phyloP scores from a whole-genome alignment of 1,140 invertebrate genomes.

The Galleria mellonella region DNA sequence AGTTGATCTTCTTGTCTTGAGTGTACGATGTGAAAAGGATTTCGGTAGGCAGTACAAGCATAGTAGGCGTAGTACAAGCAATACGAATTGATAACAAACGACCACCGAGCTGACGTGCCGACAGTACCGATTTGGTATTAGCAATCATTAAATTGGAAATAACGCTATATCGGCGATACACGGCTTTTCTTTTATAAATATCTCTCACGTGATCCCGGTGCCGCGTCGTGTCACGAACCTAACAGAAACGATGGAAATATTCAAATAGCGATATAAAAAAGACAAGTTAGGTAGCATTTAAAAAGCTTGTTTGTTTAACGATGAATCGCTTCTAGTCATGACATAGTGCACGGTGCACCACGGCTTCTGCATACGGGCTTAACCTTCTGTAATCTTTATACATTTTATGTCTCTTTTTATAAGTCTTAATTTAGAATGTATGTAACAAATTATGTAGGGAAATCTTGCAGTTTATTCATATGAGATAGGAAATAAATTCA shows the following conservation, averaged over 20 bases:
- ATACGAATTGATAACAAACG: slow-evolving; percentile 27
- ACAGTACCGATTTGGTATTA: slow-evolving; percentile 59
- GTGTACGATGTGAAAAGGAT: too few species aligned
- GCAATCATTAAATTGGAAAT: slow-evolving; percentile 73
- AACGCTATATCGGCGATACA: slow-evolving; percentile 65
- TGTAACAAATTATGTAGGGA: too few species aligned
- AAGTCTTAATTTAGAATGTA: too few species aligned
- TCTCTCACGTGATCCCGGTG: slow-evolving; percentile 68
- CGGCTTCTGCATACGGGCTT: background rate
- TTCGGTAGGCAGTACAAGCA: too few species aligned
- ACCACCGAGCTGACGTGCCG: slow-evolving; percentile 41
- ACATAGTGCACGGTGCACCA: slow-evolving; percentile 52
- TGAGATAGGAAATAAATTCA: slow-evolving; percentile 25
- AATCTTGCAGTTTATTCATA: slow-evolving; percentile 11
- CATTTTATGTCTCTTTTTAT: too few species aligned
- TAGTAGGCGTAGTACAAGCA: slow-evolving; percentile 6
- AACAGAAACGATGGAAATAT: slow-evolving; percentile 64
- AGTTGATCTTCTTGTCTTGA: too few species aligned
- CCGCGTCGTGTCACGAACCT: slow-evolving; percentile 66
- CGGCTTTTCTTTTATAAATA: slow-evolving; percentile 71
- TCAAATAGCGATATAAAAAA: slow-evolving; percentile 73
- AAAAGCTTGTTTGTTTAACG: slow-evolving; percentile 70
- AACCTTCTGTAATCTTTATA: too few species aligned
- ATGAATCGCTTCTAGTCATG: slow-evolving; percentile 67
- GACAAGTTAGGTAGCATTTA: slow-evolving; percentile 73